Conservation (phyloP, 2,113 vertebrate genomes). For the Alligator mississippiensis region DNA sequence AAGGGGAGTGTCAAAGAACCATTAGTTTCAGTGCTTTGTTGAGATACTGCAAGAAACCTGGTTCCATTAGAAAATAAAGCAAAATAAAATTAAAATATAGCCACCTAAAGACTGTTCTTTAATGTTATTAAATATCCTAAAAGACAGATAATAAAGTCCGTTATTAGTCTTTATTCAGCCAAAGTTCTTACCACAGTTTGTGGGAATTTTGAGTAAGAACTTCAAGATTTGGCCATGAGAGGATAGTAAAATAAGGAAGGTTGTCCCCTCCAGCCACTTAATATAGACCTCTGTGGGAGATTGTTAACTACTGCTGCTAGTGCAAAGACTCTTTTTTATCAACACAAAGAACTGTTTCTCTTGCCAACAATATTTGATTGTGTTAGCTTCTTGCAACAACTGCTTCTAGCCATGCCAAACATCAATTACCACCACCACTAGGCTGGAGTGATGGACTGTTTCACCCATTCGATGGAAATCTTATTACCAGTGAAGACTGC, state of each 20-base stretch:
- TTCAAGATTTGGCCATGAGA: not conserved
- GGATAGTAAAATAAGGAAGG: not conserved
- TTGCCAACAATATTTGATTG: too few relatives aligned
- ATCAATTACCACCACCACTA: not conserved
- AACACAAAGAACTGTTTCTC: not conserved
- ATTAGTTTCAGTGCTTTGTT: not conserved
- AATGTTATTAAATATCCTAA: not conserved
- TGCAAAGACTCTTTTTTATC: not conserved
- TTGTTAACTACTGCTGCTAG: not conserved
- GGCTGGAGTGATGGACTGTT: not conserved
- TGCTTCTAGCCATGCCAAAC: not conserved
- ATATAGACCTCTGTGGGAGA: not conserved
- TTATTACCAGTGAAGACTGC: fast-evolving
- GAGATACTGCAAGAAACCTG: not conserved
- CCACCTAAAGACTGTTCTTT: not conserved
- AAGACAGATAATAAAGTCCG: not conserved
- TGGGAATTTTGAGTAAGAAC: not conserved
- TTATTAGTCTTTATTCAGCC: not conserved
- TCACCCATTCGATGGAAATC: not conserved
- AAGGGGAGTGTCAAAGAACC: not conserved
- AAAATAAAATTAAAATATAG: not conserved
- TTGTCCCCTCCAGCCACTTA: not conserved
- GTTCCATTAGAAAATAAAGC: not conserved
- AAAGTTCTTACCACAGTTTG: not conserved
- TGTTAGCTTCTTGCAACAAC: not conserved